phyloP scores from a whole-genome alignment of 1,140 invertebrate genomes.

The Cardiocondyla obscurior region DNA sequence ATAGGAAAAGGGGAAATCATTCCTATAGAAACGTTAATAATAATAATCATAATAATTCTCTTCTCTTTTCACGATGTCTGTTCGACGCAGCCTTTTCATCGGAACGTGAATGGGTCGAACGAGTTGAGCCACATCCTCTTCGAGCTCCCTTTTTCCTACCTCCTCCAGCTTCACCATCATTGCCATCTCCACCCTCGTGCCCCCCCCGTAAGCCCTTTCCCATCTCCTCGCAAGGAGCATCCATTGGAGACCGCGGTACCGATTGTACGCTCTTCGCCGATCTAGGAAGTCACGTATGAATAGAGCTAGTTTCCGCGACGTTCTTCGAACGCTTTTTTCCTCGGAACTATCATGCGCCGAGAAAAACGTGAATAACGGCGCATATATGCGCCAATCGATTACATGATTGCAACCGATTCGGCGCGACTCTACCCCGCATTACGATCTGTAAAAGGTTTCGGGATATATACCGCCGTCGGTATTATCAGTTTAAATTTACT shows the following conservation, averaged over 20 bases:
- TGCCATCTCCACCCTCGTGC: conserved; percentile 45
- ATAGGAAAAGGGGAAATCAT: conserved; percentile 78
- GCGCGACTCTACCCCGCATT: background rate
- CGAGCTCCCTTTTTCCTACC: conserved; percentile 70
- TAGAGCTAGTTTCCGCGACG: conserved; percentile 59
- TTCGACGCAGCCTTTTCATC: conserved; percentile 80
- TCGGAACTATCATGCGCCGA: background rate
- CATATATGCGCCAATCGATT: background rate
- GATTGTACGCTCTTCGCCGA: conserved; percentile 61
- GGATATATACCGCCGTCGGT: background rate
- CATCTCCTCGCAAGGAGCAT: conserved; percentile 62
- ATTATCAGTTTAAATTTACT: background rate
- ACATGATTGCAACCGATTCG: background rate
- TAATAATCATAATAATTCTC: conserved; percentile 82
- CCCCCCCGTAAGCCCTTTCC: background rate
- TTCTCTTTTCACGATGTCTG: conserved; percentile 80
- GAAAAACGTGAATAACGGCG: conserved; percentile 21
- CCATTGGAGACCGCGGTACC: conserved; percentile 63
- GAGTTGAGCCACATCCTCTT: conserved; percentile 81
- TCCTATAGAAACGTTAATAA: conserved; percentile 81
- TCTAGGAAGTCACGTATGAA: conserved; percentile 70
- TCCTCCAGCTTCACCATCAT: conserved; percentile 58
- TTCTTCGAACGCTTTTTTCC: conserved; percentile 30
- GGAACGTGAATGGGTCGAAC: conserved; percentile 81
- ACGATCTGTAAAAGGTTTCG: background rate